phyloP scores from a whole-genome alignment of 2,888 invertebrate species.

The Tubulanus polymorphus region DNA sequence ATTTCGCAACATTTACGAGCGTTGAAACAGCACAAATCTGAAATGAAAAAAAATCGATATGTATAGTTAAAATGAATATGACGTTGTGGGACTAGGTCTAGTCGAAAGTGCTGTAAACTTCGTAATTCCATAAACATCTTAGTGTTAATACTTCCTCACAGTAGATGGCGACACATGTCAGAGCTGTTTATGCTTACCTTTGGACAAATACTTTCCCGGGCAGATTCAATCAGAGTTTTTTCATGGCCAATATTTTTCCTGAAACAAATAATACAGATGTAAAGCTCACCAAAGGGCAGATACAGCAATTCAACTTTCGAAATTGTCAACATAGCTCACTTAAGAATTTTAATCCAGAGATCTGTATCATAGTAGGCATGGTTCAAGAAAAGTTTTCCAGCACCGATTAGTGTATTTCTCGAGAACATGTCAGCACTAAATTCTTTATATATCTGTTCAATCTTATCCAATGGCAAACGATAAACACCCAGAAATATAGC shows the following conservation, averaged over 20 bases:
- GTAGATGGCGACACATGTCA: too few species aligned
- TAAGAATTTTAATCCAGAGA: slow-evolving; percentile 74
- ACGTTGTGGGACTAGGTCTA: too few species aligned
- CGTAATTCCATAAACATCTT: too few species aligned
- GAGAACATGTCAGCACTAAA: slow-evolving; percentile 62
- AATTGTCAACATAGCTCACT: too few species aligned
- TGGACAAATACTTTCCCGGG: slow-evolving; percentile 31
- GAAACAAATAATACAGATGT: slow-evolving; percentile 20
- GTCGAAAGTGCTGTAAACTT: too few species aligned
- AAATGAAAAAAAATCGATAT: too few species aligned
- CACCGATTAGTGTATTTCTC: slow-evolving; percentile 65
- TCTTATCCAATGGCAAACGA: slow-evolving; percentile 58
- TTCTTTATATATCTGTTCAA: slow-evolving; percentile 57
- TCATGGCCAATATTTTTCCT: slow-evolving; percentile 56
- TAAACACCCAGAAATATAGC: slow-evolving; percentile 37
- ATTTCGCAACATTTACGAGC: slow-evolving; percentile 33
- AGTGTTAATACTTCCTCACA: too few species aligned
- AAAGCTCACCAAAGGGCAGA: neutral
- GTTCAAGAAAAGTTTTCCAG: slow-evolving; percentile 70
- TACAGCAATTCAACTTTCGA: too few species aligned
- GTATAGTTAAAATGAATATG: too few species aligned
- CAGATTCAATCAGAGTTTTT: slow-evolving; percentile 31
- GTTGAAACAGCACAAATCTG: slow-evolving; percentile 40
- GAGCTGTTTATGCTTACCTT: slow-evolving; percentile 40
- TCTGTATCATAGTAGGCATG: slow-evolving; percentile 86